phyloP scores from a whole-genome alignment of 2,797 vertebrate species.

The Intellagama lesueurii region DNA sequence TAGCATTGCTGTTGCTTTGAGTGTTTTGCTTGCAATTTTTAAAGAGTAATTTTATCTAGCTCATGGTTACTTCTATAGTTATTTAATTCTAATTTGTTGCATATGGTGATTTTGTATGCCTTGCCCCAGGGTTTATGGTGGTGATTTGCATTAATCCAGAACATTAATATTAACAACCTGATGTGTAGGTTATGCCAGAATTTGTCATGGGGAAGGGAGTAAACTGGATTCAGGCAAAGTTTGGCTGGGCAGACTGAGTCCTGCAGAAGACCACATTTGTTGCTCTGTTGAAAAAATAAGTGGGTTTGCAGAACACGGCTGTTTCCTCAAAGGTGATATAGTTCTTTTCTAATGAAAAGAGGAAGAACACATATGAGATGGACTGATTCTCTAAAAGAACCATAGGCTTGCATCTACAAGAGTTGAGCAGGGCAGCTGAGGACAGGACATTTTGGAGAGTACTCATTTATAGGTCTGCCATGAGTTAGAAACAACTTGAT shows the following conservation, averaged over 20 bases:
- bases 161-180: conserved; percentile 28
- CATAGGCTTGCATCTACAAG: too few relatives aligned
- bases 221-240: neutral
- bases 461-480: neutral
- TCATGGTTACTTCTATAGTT: neutral
- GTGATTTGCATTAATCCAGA: conserved; percentile 46
- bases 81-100: conserved; percentile 2
- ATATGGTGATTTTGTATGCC: neutral
- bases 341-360: neutral
- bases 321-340: neutral
- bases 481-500: neutral
- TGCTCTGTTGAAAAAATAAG: neutral
- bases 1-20: neutral
- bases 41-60: neutral
- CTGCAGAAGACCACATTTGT: neutral
- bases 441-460: neutral
- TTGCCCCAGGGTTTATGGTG: conserved; percentile 45
- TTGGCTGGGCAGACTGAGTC: neutral
- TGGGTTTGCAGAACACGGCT: neutral
- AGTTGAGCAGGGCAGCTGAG: neutral
- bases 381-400: too few relatives aligned
- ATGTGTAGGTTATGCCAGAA: neutral
- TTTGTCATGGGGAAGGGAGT: neutral
- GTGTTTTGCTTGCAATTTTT: neutral
- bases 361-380: too few relatives aligned